Conservation (phyloP, 2,888 invertebrate genomes). For the Axea sp. region DNA sequence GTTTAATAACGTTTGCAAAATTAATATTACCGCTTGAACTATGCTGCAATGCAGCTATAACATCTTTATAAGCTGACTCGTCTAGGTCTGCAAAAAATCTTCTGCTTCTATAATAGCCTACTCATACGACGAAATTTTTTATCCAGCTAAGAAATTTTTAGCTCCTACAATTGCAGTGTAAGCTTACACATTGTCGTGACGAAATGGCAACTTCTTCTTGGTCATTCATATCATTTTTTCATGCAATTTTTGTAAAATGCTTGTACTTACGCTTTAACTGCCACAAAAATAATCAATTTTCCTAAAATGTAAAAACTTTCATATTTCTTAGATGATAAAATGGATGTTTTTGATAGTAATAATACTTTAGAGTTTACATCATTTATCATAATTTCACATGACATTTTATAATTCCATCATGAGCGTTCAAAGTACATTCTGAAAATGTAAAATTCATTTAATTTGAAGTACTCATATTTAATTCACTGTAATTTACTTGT, state of each 20-base stretch:
- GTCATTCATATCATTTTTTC: conserved; percentile 20
- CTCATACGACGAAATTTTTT: conserved; percentile 28
- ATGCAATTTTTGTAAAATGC: conserved; percentile 5
- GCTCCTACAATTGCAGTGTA: conserved; percentile 7
- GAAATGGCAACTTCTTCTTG: conserved; percentile 24
- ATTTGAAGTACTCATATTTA: no score
- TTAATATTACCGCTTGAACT: not conserved
- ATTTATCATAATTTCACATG: no score
- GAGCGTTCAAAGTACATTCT: no score
- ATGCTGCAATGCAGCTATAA: conserved; percentile 17
- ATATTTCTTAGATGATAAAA: no score
- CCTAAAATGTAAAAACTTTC: no score
- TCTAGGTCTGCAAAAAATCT: conserved; percentile 20
- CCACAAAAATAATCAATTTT: no score
- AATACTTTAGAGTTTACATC: no score
- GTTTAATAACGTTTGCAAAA: not conserved
- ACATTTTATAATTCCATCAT: no score
- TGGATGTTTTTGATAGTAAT: no score
- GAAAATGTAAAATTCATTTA: no score
- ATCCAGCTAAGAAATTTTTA: conserved; percentile 10
- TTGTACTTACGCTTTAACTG: conserved; percentile 7
- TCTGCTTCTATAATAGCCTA: conserved; percentile 19
- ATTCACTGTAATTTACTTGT: no score
- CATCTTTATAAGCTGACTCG: conserved; percentile 24
- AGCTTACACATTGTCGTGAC: conserved; percentile 12